Conservation (phyloP, 1,140 invertebrate genomes). For the Orchestia grillus region DNA sequence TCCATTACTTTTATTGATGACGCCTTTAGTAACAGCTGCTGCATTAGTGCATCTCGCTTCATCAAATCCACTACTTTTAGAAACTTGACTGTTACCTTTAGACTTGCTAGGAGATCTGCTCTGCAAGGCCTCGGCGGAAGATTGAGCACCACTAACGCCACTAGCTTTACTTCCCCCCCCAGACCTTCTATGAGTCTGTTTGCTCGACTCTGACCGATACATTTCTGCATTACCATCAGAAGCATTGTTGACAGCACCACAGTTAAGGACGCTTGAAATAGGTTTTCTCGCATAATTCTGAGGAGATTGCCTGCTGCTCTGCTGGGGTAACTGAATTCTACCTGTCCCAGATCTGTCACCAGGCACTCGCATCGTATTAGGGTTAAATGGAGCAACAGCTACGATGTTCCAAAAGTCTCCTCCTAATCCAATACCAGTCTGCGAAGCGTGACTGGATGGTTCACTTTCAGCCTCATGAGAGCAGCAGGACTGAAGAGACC, state of each 20-base stretch:
- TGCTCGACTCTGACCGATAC: neutral
- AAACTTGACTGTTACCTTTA: neutral
- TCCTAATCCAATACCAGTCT: neutral
- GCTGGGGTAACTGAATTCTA: neutral
- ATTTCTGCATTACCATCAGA: neutral
- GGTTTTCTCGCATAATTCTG: neutral
- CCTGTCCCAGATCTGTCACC: neutral
- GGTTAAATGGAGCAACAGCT: constrained; percentile 32
- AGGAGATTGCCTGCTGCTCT: neutral
- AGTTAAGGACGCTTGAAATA: neutral
- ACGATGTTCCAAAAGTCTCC: constrained; percentile 42
- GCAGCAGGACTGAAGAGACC: neutral
- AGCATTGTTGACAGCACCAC: neutral
- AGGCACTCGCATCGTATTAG: neutral
- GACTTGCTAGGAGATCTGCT: neutral
- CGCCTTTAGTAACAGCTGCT: neutral
- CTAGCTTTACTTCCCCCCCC: neutral
- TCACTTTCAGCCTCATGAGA: constrained; percentile 1
- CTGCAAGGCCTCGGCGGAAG: neutral
- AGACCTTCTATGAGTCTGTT: neutral
- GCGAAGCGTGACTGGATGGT: neutral
- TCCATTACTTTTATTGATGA: neutral
- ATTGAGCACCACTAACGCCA: neutral
- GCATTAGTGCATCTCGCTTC: neutral
- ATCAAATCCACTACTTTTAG: neutral